Base-by-base conservation (phyloP, 2,797 vertebrate species). In the Gobionotothen gibberifrons region DNA sequence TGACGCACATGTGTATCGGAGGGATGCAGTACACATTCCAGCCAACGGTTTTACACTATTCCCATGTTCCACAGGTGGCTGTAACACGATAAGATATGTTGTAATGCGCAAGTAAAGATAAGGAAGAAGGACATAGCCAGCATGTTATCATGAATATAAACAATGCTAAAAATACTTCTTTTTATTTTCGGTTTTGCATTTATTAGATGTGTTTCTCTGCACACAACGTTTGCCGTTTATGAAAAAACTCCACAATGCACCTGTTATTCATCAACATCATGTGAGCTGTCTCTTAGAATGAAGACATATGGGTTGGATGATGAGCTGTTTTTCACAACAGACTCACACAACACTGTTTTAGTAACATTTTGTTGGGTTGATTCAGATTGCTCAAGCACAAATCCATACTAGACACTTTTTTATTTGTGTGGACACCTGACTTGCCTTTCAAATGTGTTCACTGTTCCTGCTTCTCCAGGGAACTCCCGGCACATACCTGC, bases 401-500 rank as follows among this genome's bases (percentile, higher is more conserved):
- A 32, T 32, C 6, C 32, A 32, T 26, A 26, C 22, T 26, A 26
- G 22, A 42, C 17, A 42, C 48, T 59, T 19, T 49, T 14, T 56
- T 80, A 15, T 76, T 72, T 68, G 51, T 6, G 53, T 46, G 17
- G 69, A 64, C 44, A 26, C 32, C 19, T 52, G 26, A 69, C 48
- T 49, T 78, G 48, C 79, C 57, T 53, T 62, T 57, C 42, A 79
- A 69, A 81, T 81, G 21, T 74, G 29, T 44, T 74, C 14, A 79
- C 40, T 87, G 59, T 85, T 61, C 48, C 21, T 53, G n/a, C 44
- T 80, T 67, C 67, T 55, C 83, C 83, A 99, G 97, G 98, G 97
- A 91, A 98, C 97, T 81, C 98, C 98, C 79, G 98, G 98, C 82
- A 97, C 97, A 68, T 99, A 99, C 69, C 93, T 99, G 89, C 96